These are phyloP conservation scores for Acanthis flammea DNA, from an alignment of 2,797 vertebrate species.

Conservation along the genomic window DNA sequence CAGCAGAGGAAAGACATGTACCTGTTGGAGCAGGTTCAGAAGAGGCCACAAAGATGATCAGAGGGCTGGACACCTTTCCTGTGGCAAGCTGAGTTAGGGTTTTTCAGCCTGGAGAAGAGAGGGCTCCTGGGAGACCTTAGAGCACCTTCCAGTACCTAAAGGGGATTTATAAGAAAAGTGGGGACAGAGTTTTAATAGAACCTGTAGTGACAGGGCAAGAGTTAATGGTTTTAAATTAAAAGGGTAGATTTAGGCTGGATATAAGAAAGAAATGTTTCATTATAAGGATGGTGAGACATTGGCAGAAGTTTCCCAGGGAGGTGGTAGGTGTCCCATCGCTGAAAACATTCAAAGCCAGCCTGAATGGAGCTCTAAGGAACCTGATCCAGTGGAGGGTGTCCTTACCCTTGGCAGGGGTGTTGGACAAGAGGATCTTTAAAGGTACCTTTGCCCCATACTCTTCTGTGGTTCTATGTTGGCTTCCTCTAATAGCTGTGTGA, in stretches of 20 bases:
- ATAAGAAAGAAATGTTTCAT: not conserved
- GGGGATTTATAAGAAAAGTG: not conserved
- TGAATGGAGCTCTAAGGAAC: not conserved
- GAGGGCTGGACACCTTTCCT: not conserved
- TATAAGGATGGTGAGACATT: not conserved
- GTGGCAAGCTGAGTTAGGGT: not conserved
- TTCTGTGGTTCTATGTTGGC: not conserved
- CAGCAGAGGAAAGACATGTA: not conserved
- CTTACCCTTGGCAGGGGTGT: not conserved
- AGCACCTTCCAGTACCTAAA: not conserved
- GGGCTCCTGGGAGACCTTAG: not conserved
- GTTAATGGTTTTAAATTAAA: not conserved
- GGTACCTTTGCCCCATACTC: not conserved
- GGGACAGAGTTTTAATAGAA: not conserved
- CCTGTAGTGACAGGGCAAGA: not conserved
- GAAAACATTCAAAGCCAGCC: not conserved
- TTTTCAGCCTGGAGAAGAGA: not conserved
- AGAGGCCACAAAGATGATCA: not conserved
- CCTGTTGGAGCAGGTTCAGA: not conserved
- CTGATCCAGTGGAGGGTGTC: not conserved
- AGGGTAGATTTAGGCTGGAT: not conserved
- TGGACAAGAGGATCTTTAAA: not conserved
- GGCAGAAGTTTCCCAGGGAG: not conserved
- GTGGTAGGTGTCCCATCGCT: not conserved
- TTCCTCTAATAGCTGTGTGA: not conserved